These are phyloP conservation scores for Macquaria ambigua DNA, from an alignment of 2,113 vertebrate genomes.

Conservation along the genomic window DNA sequence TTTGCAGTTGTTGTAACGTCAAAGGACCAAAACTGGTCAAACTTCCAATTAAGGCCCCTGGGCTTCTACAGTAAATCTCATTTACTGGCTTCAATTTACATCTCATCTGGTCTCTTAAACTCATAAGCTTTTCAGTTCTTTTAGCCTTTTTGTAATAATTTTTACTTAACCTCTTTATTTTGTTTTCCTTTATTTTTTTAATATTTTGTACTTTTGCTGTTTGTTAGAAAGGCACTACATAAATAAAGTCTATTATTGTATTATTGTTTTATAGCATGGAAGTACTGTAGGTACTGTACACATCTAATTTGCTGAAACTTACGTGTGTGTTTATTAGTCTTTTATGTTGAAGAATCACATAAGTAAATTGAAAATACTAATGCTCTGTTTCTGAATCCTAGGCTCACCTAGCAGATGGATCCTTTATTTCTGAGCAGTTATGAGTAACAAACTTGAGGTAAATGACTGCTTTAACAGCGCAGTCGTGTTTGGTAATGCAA, in stretches of 20 bases:
- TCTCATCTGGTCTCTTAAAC: neutral
- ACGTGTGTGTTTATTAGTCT: neutral
- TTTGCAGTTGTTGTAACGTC: neutral
- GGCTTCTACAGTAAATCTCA: no score
- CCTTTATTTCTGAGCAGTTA: constrained; percentile 19
- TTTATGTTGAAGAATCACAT: neutral
- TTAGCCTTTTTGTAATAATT: neutral
- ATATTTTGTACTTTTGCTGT: neutral
- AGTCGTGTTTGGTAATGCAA: constrained; percentile 35
- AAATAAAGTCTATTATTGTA: neutral
- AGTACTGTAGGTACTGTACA: neutral
- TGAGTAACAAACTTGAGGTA: constrained; percentile 30
- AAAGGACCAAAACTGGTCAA: no score
- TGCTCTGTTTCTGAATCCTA: constrained; percentile 2
- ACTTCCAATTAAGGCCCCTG: neutral
- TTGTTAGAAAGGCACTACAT: neutral
- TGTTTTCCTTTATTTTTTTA: neutral
- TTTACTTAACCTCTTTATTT: neutral
- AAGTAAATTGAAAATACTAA: neutral
- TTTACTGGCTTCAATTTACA: neutral
- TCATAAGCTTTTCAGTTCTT: neutral
- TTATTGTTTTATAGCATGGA: neutral
- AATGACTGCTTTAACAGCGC: constrained; percentile 31
- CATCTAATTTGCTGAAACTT: constrained; percentile 3
- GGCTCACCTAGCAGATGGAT: constrained; percentile 12